phyloP scores from a whole-genome alignment of 30 jellyfish, hydroid and myxozoan species.

The Rhopilema esculentum region DNA sequence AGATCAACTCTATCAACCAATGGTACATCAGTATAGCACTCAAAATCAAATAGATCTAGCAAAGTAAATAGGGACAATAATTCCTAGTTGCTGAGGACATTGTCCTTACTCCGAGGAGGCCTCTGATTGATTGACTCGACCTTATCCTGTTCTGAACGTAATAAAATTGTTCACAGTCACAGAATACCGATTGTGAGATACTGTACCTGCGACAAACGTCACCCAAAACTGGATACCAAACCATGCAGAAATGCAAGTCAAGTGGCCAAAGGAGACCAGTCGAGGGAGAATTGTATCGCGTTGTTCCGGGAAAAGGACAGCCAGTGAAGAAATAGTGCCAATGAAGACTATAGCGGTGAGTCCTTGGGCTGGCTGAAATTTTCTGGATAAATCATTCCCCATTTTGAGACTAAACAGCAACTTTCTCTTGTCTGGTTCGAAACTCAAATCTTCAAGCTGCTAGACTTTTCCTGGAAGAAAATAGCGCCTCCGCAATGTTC shows the following conservation, averaged over 20 bases:
- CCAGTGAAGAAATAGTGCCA: slow-evolving; percentile 51
- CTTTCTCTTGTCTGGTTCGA: neutral
- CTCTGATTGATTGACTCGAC: no score
- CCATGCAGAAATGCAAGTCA: slow-evolving; percentile 56
- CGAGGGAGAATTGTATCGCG: slow-evolving; percentile 12
- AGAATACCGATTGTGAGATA: neutral
- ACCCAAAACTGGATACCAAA: slow-evolving; percentile 80
- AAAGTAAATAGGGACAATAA: no score
- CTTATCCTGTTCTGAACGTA: no score
- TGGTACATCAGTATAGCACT: no score
- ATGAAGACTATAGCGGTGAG: slow-evolving; percentile 53
- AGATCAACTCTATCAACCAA: no score
- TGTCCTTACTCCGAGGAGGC: no score
- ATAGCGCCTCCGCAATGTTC: no score
- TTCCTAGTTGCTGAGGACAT: no score
- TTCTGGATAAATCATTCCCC: slow-evolving; percentile 59
- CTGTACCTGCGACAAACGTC: slow-evolving; percentile 75
- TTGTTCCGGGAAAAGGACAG: slow-evolving; percentile 46
- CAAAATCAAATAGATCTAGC: no score
- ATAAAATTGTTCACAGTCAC: no score
- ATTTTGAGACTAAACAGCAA: neutral
- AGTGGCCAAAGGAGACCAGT: slow-evolving; percentile 51
- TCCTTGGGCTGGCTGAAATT: slow-evolving; percentile 78
- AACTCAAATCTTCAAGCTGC: neutral
- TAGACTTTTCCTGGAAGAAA: neutral